These are phyloP conservation scores for Chironomus riparius DNA, from an alignment of 2,888 invertebrate genomes.

Conservation along the genomic window DNA sequence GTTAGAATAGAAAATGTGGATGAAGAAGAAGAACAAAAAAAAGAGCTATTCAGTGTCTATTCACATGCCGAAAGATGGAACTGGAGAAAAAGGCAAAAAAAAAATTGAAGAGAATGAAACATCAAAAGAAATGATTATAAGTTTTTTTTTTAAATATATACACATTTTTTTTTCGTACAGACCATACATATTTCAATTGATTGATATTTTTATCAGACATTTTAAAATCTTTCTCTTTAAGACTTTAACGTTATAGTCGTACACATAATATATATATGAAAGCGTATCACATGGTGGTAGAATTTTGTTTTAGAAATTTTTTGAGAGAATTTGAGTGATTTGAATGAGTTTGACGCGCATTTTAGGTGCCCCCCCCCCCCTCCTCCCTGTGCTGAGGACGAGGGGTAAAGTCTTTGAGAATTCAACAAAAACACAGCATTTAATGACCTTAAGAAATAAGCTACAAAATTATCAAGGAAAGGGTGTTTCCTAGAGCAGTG, in stretches of 20 bases:
- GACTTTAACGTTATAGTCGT: neutral
- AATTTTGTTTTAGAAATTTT: neutral
- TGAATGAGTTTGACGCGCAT: too few species aligned
- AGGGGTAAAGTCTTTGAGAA: too few species aligned
- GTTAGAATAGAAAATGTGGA: neutral
- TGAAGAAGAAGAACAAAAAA: neutral
- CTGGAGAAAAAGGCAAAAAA: neutral
- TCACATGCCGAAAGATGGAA: neutral
- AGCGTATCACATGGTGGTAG: neutral
- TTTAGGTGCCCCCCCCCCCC: too few species aligned
- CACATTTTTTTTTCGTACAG: neutral
- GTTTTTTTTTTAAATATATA: neutral
- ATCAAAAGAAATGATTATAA: slow-evolving; percentile 1
- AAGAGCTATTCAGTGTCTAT: neutral
- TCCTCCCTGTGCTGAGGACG: too few species aligned
- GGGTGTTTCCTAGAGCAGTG: too few species aligned
- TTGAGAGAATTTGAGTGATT: too few species aligned
- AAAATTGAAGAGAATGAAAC: neutral
- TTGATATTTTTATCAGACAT: slow-evolving; percentile 28
- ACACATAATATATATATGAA: neutral
- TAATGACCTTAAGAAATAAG: too few species aligned
- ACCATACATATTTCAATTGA: slow-evolving; percentile 16
- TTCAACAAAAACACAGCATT: too few species aligned
- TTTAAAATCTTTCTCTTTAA: slow-evolving; percentile 8
- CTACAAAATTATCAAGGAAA: too few species aligned